Conservation (phyloP, 92 coral and sea anemone species). For the Phenganax marumi region DNA sequence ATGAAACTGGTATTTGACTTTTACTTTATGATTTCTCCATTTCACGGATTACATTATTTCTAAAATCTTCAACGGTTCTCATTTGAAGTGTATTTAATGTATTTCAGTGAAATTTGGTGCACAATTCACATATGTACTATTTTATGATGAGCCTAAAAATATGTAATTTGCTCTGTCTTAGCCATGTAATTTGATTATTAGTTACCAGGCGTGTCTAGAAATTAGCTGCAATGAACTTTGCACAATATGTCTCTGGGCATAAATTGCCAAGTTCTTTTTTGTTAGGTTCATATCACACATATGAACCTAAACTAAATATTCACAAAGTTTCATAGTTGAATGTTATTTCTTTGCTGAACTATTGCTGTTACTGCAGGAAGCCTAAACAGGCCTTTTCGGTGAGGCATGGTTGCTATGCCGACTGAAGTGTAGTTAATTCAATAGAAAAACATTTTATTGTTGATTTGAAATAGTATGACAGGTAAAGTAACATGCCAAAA, state of each 20-base stretch:
- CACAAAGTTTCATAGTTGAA: constrained; percentile 2
- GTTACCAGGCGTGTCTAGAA: no score
- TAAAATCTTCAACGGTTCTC: constrained; percentile 2
- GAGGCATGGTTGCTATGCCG: not conserved
- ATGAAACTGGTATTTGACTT: not conserved
- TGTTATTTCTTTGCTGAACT: not conserved
- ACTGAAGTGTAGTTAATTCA: not conserved
- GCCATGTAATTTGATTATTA: no score
- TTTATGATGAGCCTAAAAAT: not conserved
- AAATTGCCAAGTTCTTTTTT: no score
- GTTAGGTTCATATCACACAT: not conserved
- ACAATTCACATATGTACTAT: constrained; percentile 15
- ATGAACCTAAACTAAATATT: not conserved
- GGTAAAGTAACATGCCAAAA: no score
- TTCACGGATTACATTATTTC: not conserved
- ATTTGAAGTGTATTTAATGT: not conserved
- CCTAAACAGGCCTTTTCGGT: not conserved
- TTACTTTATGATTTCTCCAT: not conserved
- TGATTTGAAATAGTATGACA: not conserved
- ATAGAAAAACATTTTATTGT: not conserved
- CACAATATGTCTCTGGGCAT: no score
- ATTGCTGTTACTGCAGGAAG: not conserved
- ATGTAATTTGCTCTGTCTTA: no score
- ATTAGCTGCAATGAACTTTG: no score
- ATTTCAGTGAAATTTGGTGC: not conserved